Base-by-base conservation (phyloP, 2,113 vertebrate genomes). In the Anolis carolinensis region DNA sequence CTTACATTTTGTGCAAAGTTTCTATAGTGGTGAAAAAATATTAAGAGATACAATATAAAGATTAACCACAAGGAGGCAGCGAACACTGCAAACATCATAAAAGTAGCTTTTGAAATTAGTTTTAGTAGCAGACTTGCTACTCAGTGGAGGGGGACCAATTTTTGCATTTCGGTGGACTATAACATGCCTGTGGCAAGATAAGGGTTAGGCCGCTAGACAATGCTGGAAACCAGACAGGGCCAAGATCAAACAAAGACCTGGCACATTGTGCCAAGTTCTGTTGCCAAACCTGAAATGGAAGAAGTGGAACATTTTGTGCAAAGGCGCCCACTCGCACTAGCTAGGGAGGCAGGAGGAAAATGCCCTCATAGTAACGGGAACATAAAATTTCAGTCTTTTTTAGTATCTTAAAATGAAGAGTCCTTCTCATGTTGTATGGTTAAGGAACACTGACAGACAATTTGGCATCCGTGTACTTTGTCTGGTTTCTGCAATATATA, bases 21-120 rank as follows among this genome's bases (percentile, higher is more conserved):
- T n/a, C 32, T 34, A 44, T n/a, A 10, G 10, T 30, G 39, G 23
- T 67, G 23, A 16, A 72, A 79, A 73, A 39, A 30, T 65, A 14
- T 8, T 72, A 67, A 72, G 77, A 63, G 36, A 48, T 48, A 44
- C 5, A 16, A 7, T 63, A 36, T 77, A 73, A 32, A 34, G 68
- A 86, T 32, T 78, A 30, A 65, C 74, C 83, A 85, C 83, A 78
- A 85, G 83, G 74, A 85, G 83, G 83, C 83, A 85, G 83, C 67
- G 67, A 78, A 78, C 21, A 36, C 77, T 73, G 52, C 36, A 80
- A 80, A 59, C 76, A 50, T 13, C 16, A 16, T 23, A 59, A 23
- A 36, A n/a, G 8, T 4, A 48, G 55, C 68, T 48, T 86, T 67
- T 71, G 11, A 7, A 76, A 76, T 71, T 48, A 52, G 63, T 68